Percentiles rank a stretch among this genome's conserved stretches.
phyloP scores from a whole-genome alignment of 1,140 invertebrate genomes.

The Condylostylus longicornis region DNA sequence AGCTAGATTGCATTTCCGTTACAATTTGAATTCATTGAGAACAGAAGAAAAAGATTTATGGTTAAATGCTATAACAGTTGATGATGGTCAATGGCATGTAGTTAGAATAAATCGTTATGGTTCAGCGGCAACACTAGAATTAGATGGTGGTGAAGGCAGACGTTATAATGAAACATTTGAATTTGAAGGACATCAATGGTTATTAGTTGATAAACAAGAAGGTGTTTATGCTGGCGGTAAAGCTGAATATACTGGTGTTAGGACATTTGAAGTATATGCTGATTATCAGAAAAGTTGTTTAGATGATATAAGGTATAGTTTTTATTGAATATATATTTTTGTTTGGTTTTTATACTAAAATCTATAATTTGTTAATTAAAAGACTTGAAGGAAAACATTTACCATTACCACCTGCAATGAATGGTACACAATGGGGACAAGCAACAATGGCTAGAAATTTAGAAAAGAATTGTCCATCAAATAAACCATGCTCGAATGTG shows the following conservation, averaged over 20 bases:
- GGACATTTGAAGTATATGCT: conserved; percentile 86
- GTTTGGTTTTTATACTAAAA: not conserved
- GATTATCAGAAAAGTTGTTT: conserved; percentile 73
- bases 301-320: conserved; percentile 45
- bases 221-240: conserved; percentile 90
- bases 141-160: conserved; percentile 89
- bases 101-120: conserved; percentile 79
- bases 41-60: conserved; percentile 81
- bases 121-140: conserved; percentile 79
- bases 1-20: conserved; percentile 75
- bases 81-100: conserved; percentile 95
- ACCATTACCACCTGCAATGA: conserved; percentile 80
- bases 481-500: conserved; percentile 83
- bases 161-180: conserved; percentile 88
- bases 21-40: conserved; percentile 79
- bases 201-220: conserved; percentile 84
- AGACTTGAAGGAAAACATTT: conserved; percentile 83
- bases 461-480: conserved; percentile 79
- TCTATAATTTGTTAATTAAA: not conserved
- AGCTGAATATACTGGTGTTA: conserved; percentile 82
- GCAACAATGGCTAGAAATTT: conserved; percentile 83
- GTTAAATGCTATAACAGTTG: conserved; percentile 75
- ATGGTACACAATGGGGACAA: conserved; percentile 86
- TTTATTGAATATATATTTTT: not conserved
- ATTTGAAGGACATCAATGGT: conserved; percentile 80